Percentiles rank a stretch among this genome's conserved stretches.
Conservation (phyloP, 1,140 invertebrate genomes). For the Zaprionus capensis region DNA sequence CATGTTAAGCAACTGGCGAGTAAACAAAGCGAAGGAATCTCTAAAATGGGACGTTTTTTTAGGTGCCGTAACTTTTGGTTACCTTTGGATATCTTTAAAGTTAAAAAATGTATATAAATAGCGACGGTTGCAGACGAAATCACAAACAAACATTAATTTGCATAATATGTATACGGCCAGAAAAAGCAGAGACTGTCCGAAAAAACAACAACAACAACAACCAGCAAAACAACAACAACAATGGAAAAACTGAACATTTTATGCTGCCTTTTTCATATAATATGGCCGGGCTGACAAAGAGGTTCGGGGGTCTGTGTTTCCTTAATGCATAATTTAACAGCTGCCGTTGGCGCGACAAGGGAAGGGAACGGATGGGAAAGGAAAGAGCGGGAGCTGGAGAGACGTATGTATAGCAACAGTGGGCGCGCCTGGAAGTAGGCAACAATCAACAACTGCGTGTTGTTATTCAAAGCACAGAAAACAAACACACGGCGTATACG, state of each 20-base stretch:
- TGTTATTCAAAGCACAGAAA: slow-evolving; percentile 76
- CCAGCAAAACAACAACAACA: slow-evolving; percentile 9
- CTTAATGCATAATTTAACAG: slow-evolving; percentile 83
- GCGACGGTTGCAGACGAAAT: slow-evolving; percentile 44
- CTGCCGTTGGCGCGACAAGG: slow-evolving; percentile 37
- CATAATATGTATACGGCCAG: slow-evolving; percentile 64
- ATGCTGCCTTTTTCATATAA: slow-evolving; percentile 49
- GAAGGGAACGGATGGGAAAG: neutral
- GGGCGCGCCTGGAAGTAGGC: slow-evolving; percentile 61
- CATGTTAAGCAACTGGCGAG: neutral
- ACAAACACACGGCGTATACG: slow-evolving; percentile 47
- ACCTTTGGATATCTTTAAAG: slow-evolving; percentile 23
- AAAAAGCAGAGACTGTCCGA: slow-evolving; percentile 45
- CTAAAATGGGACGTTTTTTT: slow-evolving; percentile 9
- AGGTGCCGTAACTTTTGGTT: slow-evolving; percentile 14
- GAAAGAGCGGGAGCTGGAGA: slow-evolving; percentile 1
- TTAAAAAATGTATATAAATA: slow-evolving; percentile 33
- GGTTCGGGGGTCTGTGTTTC: slow-evolving; percentile 36
- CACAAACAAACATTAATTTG: slow-evolving; percentile 78
- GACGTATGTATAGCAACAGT: slow-evolving; percentile 37
- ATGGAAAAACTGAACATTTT: slow-evolving; percentile 50
- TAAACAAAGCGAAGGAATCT: slow-evolving; percentile 13
- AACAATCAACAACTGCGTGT: slow-evolving; percentile 80
- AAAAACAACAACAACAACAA: slow-evolving; percentile 41
- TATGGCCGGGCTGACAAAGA: slow-evolving; percentile 34